Conservation (phyloP, 2,113 vertebrate species). For the Orthonyx spaldingii region DNA sequence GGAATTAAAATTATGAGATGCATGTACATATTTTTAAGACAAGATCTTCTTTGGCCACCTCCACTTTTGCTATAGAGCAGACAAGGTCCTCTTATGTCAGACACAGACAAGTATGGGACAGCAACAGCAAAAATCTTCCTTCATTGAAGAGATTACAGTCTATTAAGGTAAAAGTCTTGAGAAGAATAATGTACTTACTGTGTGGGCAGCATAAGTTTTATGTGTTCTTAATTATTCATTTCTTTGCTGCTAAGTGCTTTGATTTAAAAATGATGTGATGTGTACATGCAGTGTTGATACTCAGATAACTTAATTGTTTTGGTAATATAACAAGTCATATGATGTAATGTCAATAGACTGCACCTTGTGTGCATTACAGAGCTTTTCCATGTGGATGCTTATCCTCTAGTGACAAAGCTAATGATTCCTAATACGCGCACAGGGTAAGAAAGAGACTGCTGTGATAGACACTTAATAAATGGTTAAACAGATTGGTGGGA, state of each 20-base stretch:
- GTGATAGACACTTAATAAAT: constrained; percentile 41
- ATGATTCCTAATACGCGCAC: constrained; percentile 16
- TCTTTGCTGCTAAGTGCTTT: constrained; percentile 46
- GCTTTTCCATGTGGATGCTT: constrained; percentile 9
- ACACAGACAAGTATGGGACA: background rate
- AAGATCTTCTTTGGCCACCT: background rate
- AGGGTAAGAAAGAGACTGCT: background rate
- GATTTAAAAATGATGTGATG: constrained; percentile 43
- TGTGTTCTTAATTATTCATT: constrained; percentile 54
- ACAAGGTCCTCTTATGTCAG: background rate
- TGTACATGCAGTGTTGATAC: constrained; percentile 10
- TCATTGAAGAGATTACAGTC: background rate
- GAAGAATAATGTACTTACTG: constrained; percentile 27
- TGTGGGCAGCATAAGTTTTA: constrained; percentile 25
- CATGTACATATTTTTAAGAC: background rate
- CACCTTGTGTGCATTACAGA: constrained; percentile 39
- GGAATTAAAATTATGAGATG: background rate
- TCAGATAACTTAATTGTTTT: constrained; percentile 55
- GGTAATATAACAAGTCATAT: constrained; percentile 57
- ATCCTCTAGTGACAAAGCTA: constrained; percentile 22
- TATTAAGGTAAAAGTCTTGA: background rate
- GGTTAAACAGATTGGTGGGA: constrained; percentile 26
- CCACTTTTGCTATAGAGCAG: background rate
- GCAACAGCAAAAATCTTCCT: background rate
- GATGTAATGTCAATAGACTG: constrained; percentile 42